Base-by-base conservation (phyloP, 2,113 vertebrate genomes). In the Fukomys damarensis region DNA sequence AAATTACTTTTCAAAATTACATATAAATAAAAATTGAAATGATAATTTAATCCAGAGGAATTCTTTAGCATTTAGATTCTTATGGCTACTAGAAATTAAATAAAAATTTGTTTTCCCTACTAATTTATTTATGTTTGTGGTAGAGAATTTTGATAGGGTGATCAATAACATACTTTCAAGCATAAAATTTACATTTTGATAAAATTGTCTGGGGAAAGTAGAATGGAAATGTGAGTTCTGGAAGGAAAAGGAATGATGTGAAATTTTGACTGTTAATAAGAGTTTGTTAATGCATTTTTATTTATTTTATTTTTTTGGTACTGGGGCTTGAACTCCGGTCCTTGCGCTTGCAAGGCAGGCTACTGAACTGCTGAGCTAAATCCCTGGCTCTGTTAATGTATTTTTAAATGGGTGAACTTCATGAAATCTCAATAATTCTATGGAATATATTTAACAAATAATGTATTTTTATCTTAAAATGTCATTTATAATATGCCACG, bases 101-200 rank as follows among this genome's bases (percentile, higher is more conserved):
- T 59, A 72, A 92, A 88, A 89, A 66, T 89, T 7, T 13, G 66
- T 85, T 93, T 91, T 94, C 32, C 52, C 89, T 72, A 65, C 77
- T 82, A 56, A 76, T 87, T 89, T 95, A 65, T 79, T 92, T 94
- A 84, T 86, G 26, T 49, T 81, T 84, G 16, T 93, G 82, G n/a
- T 24, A 85, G 59, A 59, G 38, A 82, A 91, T 90, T 89, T 59
- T 65, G 66, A 93, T 76, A 13, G n/a, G 38, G 2, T 79, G 59
- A 86, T 89, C 66, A 86, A 82, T 92, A 94, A 86, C 38, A 77
- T 66, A 80, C 8, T 85, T 74, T 68, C 13, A 82, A 86, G 59
- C 84, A 92, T 86, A 66, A 70, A 82, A 86, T 95, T 93, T 92
- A 81, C 14, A 92, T 89, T 93, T 70, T 93, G 52, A 70, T 91